phyloP scores from a whole-genome alignment of 2,113 vertebrate species.

The Axis porcinus region DNA sequence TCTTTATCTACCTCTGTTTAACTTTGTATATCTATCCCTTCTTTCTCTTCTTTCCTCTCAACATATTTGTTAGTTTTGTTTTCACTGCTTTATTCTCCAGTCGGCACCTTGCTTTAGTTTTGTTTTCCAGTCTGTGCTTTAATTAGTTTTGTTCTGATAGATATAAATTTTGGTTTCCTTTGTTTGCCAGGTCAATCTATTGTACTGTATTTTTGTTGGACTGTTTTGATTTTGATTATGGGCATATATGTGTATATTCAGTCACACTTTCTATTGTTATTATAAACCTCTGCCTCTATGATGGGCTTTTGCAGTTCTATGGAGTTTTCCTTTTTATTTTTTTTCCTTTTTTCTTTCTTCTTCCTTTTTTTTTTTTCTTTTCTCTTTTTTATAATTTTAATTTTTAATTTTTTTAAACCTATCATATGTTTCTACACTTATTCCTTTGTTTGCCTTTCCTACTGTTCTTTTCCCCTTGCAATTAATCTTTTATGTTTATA shows the following conservation, averaged over 20 bases:
- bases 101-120: neutral
- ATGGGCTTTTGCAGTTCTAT: neutral
- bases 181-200: neutral
- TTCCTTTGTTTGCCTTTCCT: neutral
- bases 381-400: neutral
- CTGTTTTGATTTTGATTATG: neutral
- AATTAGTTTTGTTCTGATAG: neutral
- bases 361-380: neutral
- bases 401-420: neutral
- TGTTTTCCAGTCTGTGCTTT: neutral
- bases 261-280: neutral
- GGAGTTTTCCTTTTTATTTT: neutral
- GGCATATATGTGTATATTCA: neutral
- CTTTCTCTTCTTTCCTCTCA: neutral
- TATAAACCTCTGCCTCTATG: neutral
- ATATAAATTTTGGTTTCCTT: neutral
- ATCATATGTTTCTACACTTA: neutral
- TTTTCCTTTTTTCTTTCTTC: neutral
- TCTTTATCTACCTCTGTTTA: neutral
- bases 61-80: neutral
- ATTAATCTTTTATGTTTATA: neutral
- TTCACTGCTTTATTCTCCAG: neutral
- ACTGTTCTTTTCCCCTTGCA: neutral
- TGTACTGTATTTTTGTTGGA: neutral
- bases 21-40: neutral